These are phyloP conservation scores for Enteromius afrohamiltoni DNA, from an alignment of 2,797 vertebrate genomes.

Conservation along the genomic window DNA sequence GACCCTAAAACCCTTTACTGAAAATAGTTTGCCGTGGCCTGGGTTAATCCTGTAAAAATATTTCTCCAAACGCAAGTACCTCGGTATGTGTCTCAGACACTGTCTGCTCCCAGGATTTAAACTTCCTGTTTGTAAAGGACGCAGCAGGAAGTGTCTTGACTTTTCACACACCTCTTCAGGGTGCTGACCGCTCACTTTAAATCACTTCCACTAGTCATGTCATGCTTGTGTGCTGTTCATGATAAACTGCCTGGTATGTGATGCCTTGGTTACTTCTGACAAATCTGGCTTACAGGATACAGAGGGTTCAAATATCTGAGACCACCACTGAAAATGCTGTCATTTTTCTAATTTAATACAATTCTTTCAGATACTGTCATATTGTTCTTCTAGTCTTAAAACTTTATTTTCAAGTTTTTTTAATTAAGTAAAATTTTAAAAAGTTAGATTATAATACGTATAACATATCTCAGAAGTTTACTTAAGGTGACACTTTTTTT, in stretches of 20 bases:
- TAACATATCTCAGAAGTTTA: too few species aligned
- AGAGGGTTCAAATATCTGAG: neutral
- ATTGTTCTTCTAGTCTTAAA: neutral
- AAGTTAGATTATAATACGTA: too few species aligned
- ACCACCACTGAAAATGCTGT: neutral
- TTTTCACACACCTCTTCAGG: constrained; percentile 56
- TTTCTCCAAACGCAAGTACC: constrained; percentile 55
- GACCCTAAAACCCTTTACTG: constrained; percentile 51
- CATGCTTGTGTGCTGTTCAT: constrained; percentile 23
- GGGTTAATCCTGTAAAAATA: constrained; percentile 63
- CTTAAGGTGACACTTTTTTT: too few species aligned
- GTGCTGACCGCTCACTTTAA: constrained; percentile 38
- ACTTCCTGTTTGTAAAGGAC: constrained; percentile 54
- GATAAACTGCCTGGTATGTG: constrained; percentile 25
- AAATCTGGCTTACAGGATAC: neutral
- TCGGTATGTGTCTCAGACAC: constrained; percentile 59
- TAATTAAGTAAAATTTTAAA: too few species aligned
- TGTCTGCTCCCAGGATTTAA: constrained; percentile 62
- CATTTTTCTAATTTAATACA: neutral
- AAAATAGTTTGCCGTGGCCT: constrained; percentile 52
- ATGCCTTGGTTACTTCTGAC: constrained; percentile 18
- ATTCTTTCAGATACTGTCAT: neutral
- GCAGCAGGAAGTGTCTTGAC: constrained; percentile 53
- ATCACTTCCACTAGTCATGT: constrained; percentile 19
- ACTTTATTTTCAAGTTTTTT: neutral